Evolutionary conservation across 2,888 invertebrate genomes (phyloP).

Genomic region (Andrena haemorrhoa): DNA sequence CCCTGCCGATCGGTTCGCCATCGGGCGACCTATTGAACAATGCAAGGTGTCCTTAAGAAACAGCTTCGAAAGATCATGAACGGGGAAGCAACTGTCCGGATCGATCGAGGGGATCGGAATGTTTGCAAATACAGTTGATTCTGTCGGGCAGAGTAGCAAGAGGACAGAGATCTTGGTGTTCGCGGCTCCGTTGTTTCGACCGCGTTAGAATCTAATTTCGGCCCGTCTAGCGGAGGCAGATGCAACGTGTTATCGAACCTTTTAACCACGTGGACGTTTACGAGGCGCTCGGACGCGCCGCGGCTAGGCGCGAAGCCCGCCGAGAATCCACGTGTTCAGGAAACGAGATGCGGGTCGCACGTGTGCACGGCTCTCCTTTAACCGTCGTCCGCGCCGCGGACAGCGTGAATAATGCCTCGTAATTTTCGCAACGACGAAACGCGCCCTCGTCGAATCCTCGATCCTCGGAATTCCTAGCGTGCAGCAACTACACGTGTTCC

Average conservation of each 20-base stretch:
- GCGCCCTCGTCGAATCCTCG: not conserved
- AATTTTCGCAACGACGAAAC: conserved; percentile 49
- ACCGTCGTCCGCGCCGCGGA: conserved; percentile 50
- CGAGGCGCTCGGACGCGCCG: conserved; percentile 50
- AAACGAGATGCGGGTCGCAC: conserved; percentile 76
- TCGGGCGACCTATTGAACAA: not conserved
- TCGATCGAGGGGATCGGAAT: not conserved
- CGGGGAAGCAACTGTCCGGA: no score
- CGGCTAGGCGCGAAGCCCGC: conserved; percentile 41
- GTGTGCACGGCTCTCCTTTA: conserved; percentile 60
- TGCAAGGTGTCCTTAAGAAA: not conserved
- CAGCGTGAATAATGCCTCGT: conserved; percentile 45
- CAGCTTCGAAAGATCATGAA: not conserved
- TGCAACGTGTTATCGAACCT: conserved; percentile 74
- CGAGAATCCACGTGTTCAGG: conserved; percentile 77
- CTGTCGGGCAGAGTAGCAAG: not conserved
- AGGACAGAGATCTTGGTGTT: conserved; percentile 3
- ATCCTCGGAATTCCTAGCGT: conserved; percentile 7
- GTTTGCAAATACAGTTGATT: not conserved
- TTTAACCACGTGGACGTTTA: conserved; percentile 75
- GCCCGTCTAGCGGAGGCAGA: conserved; percentile 64
- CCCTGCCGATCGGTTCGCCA: conserved; percentile 34
- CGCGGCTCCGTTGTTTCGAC: conserved; percentile 45
- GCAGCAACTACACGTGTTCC: not conserved
- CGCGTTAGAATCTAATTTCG: conserved; percentile 65